A percentile compares a stretch with the other conserved stretches of the same genome.
phyloP scores from a whole-genome alignment of 1,140 invertebrate species.

The Drosophila funebris region DNA sequence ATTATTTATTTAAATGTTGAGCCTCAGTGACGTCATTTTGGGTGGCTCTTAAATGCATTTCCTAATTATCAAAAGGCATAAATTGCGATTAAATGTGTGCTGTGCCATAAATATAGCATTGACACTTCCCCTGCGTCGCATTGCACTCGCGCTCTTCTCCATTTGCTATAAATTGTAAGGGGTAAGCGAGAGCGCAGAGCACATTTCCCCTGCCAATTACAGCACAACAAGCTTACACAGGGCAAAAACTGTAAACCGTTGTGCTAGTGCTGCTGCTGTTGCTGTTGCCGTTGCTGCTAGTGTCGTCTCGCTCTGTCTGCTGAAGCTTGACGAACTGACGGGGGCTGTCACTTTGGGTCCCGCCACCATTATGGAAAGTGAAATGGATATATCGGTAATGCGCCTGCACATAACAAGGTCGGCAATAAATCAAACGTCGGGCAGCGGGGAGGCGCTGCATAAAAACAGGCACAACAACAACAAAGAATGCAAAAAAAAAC shows the following conservation, averaged over 20 bases:
- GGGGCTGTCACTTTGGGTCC: conserved; percentile 57
- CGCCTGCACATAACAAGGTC: conserved; percentile 84
- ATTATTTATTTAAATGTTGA: too few species aligned
- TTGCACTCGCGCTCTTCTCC: conserved; percentile 41
- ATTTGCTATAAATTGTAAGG: conserved; percentile 64
- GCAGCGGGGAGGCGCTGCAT: conserved; percentile 30
- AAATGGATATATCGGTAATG: conserved; percentile 83
- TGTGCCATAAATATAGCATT: conserved; percentile 7
- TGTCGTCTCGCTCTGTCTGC: conserved; percentile 59
- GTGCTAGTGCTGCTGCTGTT: not conserved
- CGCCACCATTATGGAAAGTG: conserved; percentile 83
- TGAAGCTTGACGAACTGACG: conserved; percentile 42
- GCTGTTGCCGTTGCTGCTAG: conserved; percentile 15
- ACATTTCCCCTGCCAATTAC: conserved; percentile 64
- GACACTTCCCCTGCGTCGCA: conserved; percentile 53
- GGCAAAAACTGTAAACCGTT: conserved; percentile 22
- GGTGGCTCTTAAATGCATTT: conserved; percentile 60
- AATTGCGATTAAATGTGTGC: conserved; percentile 53
- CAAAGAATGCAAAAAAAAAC: not conserved
- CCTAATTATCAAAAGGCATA: conserved; percentile 71
- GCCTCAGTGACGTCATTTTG: too few species aligned
- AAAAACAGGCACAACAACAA: conserved; percentile 11
- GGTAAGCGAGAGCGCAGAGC: conserved; percentile 45
- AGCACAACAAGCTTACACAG: conserved; percentile 28
- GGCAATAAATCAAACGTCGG: conserved; percentile 81